Conservation (phyloP, 2,888 invertebrate genomes). For the Sinopyrophorus schimmeli region DNA sequence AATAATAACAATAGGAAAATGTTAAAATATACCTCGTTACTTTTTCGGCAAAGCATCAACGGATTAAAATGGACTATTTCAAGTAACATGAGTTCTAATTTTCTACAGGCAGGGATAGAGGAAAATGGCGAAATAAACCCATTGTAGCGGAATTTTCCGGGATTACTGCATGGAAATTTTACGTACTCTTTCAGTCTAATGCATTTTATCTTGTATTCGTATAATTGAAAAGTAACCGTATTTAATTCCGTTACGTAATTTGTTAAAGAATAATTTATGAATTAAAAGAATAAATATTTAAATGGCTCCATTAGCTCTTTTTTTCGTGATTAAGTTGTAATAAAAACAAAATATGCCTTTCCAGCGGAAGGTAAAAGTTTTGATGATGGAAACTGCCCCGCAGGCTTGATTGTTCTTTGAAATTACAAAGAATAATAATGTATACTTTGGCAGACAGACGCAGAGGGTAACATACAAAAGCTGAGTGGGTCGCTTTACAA, state of each 20-base stretch:
- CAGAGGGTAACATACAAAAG: slow-evolving; percentile 13
- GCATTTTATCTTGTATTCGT: slow-evolving; percentile 13
- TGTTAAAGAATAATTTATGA: too few relatives aligned
- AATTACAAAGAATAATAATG: slow-evolving; percentile 15
- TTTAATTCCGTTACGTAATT: slow-evolving; percentile 3
- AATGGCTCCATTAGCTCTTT: too few relatives aligned
- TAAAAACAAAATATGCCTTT: slow-evolving; percentile 9
- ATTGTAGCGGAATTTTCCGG: slow-evolving; percentile 48
- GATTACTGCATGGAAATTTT: slow-evolving; percentile 47
- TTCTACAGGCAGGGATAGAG: slow-evolving; percentile 38
- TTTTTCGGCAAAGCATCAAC: slow-evolving; percentile 42
- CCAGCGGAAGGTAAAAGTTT: slow-evolving; percentile 4
- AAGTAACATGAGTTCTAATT: slow-evolving; percentile 42
- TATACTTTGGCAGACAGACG: slow-evolving; percentile 5
- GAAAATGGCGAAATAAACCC: slow-evolving; percentile 42
- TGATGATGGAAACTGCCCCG: slow-evolving; percentile 12
- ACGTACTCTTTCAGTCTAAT: slow-evolving; percentile 42
- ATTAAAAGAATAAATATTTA: too few relatives aligned
- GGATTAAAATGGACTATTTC: slow-evolving; percentile 39
- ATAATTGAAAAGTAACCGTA: slow-evolving; percentile 9
- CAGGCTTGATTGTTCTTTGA: slow-evolving; percentile 12
- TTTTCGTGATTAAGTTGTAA: too few relatives aligned
- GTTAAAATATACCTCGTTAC: too few relatives aligned
- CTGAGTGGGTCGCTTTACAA: slow-evolving; percentile 8
- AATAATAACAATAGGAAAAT: too few relatives aligned